These are phyloP conservation scores for Drosophila littoralis DNA, from an alignment of 1,140 invertebrate genomes.

Conservation along the genomic window DNA sequence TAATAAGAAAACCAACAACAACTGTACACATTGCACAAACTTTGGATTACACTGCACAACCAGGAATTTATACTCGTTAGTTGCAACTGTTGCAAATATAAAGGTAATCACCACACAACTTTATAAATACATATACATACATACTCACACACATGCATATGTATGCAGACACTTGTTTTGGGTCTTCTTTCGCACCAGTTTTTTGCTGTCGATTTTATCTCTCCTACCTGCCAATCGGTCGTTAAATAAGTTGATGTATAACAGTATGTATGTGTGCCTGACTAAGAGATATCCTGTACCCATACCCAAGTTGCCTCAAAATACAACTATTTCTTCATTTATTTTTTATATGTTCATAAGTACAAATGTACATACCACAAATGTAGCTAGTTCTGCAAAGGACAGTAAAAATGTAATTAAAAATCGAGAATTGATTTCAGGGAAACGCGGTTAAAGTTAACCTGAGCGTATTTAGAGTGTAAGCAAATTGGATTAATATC, in stretches of 20 bases:
- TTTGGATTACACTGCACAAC: constrained; percentile 42
- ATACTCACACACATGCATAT: neutral
- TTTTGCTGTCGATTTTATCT: constrained; percentile 2
- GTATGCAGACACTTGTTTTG: neutral
- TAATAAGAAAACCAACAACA: constrained; percentile 16
- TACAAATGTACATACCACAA: too few relatives aligned
- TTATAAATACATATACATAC: constrained; percentile 1
- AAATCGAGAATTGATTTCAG: too few relatives aligned
- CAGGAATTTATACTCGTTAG: constrained; percentile 37
- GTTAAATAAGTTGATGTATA: neutral
- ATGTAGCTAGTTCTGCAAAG: too few relatives aligned
- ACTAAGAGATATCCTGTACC: neutral
- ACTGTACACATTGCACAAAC: constrained; percentile 33
- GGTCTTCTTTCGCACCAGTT: constrained; percentile 5
- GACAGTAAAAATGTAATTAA: too few relatives aligned
- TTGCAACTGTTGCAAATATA: constrained; percentile 31
- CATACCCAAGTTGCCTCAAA: neutral
- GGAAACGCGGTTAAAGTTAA: too few relatives aligned
- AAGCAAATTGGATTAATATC: too few relatives aligned
- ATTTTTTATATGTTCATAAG: too few relatives aligned
- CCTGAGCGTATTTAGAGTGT: too few relatives aligned
- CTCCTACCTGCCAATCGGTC: constrained; percentile 3
- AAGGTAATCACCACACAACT: constrained; percentile 36
- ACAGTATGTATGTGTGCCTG: neutral
- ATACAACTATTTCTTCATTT: too few relatives aligned